phyloP scores from a whole-genome alignment of 2,113 vertebrate species.

The Donacobius atricapilla region DNA sequence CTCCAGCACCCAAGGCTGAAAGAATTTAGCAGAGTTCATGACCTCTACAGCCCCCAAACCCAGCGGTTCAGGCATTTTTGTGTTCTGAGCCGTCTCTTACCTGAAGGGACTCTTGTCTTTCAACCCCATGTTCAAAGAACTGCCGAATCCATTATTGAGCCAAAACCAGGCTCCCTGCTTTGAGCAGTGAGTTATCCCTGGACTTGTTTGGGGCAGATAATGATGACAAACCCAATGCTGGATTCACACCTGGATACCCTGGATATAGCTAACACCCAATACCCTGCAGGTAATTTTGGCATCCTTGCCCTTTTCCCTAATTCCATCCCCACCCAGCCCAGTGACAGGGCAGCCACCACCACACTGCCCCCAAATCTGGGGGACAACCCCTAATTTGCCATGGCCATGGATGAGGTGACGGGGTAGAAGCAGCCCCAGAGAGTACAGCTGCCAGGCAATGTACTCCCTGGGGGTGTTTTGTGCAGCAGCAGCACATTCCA shows the following conservation, averaged over 20 bases:
- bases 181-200: not conserved
- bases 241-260: not conserved
- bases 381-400: fast-evolving
- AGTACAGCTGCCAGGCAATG: not conserved
- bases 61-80: not conserved
- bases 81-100: not conserved
- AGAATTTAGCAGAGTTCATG: not conserved
- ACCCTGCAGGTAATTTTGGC: fast-evolving
- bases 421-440: not conserved
- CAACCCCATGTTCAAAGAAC: not conserved
- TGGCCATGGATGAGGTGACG: not conserved
- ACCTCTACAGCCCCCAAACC: not conserved
- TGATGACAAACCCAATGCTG: not conserved
- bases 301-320: fast-evolving
- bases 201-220: not conserved
- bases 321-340: fast-evolving
- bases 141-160: not conserved
- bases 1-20: not conserved
- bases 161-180: not conserved
- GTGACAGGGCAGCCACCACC: fast-evolving
- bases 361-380: fast-evolving
- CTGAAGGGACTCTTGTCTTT: not conserved
- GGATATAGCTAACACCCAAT: not conserved
- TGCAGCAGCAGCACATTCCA: fast-evolving
- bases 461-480: not conserved